phyloP scores from a whole-genome alignment of 2,797 vertebrate species.

The Sternotherus odoratus region DNA sequence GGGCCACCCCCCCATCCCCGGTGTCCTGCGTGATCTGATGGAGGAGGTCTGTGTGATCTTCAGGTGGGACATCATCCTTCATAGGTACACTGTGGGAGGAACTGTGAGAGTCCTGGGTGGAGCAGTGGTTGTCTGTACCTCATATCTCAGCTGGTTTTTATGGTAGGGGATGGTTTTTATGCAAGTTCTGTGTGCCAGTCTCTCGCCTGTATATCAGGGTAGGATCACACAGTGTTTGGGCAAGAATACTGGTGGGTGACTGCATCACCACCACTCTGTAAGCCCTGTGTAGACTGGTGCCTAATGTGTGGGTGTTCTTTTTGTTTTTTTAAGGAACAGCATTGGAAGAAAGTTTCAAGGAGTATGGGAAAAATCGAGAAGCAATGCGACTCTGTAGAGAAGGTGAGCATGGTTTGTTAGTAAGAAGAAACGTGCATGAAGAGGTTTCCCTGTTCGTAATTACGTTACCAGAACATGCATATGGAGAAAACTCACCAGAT shows the following conservation, averaged over 20 bases:
- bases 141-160: not conserved
- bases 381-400: slow-evolving; percentile 98
- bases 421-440: slow-evolving; percentile 68
- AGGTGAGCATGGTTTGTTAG: slow-evolving; percentile 86
- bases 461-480: fast-evolving
- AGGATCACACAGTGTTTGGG: not conserved
- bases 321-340: slow-evolving; percentile 87
- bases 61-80: not conserved
- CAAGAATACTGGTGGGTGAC: not conserved
- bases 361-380: slow-evolving; percentile 97
- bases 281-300: not conserved
- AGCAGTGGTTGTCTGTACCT: not conserved
- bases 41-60: too few species aligned
- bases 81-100: not conserved
- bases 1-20: too few species aligned
- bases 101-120: not conserved
- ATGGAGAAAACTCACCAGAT: not conserved
- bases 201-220: not conserved
- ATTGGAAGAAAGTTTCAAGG: slow-evolving; percentile 98
- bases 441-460: not conserved
- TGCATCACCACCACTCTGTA: not conserved
- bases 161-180: not conserved
- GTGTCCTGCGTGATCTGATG: not conserved
- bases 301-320: not conserved
- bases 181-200: not conserved